Evolutionary conservation across 2,888 invertebrate genomes (phyloP), one percentile per base, ranked within the genome.

Genomic region (Mechanitis messenoides): DNA sequence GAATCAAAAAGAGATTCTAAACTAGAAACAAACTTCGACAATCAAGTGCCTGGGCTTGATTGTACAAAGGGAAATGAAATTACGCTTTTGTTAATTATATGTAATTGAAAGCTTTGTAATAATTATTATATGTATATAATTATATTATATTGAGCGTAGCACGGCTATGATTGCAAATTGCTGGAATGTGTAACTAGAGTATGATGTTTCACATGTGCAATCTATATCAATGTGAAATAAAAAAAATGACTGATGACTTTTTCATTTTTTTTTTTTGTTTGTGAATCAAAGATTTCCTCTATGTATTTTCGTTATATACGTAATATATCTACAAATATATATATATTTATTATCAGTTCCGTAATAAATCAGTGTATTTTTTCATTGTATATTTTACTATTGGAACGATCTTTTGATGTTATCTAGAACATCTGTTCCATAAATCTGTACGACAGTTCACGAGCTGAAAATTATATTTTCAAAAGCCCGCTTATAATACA

Each of bases 391-490:
- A 62, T 60, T 58, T 63, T 60, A 58, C 57, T 54, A 54, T 65
- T 61, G 46, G 45, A 54, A 55, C 60, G 58, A 67, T 58, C 53
- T 65, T 20, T 62, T 60, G 59, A 67, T 63, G 65, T 60, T 64
- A 55, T 53, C 54, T 56, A 45, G 60, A 66, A 66, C 68, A 68
- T 64, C 63, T 66, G 66, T 54, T 60, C 38, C 56, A 63, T 66
- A 64, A 66, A 62, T 68, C 62, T 60, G 55, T 62, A 59, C 62
- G 64, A 66, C 66, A 64, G 55, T 64, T 63, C 63, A 62, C 62
- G 62, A 61, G 58, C 62, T 61, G 64, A 56, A 66, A 68, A 64
- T 66, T 61, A 62, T 68, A 64, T 66, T 68, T 66, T 46, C 55
- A 62, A 63, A 62, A 60, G 60, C 60, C 42, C 60, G 61, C 60